phyloP scores from a whole-genome alignment of 2,797 vertebrate species.

The Lepilemur ruficaudatus region DNA sequence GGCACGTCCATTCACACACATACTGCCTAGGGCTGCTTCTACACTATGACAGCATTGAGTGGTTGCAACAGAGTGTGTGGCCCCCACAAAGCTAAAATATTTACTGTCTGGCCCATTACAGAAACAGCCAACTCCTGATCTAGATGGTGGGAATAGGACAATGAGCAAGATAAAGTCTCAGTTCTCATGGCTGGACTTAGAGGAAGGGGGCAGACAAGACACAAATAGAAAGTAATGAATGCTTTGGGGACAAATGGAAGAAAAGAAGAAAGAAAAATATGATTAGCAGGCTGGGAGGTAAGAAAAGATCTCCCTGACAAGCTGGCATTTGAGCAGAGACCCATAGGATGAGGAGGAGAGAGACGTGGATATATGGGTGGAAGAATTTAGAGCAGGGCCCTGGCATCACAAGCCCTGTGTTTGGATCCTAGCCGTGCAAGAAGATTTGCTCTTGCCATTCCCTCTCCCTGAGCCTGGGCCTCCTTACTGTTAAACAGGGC shows the following conservation, averaged over 20 bases:
- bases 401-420: background rate
- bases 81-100: background rate
- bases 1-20: background rate
- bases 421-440: background rate
- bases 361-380: accelerated
- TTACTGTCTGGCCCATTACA: background rate
- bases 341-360: background rate
- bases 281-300: background rate
- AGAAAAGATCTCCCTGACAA: background rate
- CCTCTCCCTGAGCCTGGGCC: background rate
- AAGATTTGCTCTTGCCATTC: background rate
- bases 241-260: background rate
- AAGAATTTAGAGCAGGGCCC: background rate
- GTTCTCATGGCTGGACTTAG: background rate
- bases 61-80: background rate
- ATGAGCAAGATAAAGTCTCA: background rate
- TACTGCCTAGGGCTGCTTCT: background rate
- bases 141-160: background rate
- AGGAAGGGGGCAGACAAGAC: background rate
- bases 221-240: background rate
- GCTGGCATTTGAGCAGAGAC: no score
- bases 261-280: background rate
- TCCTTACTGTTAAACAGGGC: background rate
- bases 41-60: background rate
- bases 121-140: background rate